A percentile compares a stretch with the other conserved stretches of the same genome.
phyloP scores from a whole-genome alignment of 2,888 invertebrate species.

The Cephus spinipes region DNA sequence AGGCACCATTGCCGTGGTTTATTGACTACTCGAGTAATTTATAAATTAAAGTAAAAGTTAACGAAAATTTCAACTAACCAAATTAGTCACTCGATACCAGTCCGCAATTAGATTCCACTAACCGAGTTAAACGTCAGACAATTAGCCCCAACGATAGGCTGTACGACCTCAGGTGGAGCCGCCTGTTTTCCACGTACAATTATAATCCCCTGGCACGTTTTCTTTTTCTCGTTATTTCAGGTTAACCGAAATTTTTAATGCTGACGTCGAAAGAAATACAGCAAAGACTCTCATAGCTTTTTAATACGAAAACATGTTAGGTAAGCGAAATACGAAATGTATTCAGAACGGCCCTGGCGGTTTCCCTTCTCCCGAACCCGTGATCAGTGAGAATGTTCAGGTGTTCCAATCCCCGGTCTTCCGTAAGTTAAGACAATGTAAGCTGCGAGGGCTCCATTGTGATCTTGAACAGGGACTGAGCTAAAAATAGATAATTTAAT shows the following conservation, averaged over 20 bases:
- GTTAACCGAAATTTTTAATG: neutral
- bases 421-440: too few species aligned
- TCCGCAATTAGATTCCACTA: constrained; percentile 55
- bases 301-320: too few species aligned
- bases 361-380: too few species aligned
- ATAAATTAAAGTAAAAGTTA: constrained; percentile 46
- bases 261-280: neutral
- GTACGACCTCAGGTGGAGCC: constrained; percentile 26
- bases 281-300: too few species aligned
- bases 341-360: too few species aligned
- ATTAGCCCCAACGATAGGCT: constrained; percentile 39
- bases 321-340: too few species aligned
- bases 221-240: neutral
- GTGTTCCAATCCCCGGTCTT: too few species aligned
- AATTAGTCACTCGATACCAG: constrained; percentile 58
- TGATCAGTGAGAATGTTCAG: too few species aligned
- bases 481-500: neutral
- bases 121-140: constrained; percentile 58
- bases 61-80: constrained; percentile 60
- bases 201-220: neutral
- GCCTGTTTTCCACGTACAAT: neutral
- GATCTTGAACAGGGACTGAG: neutral
- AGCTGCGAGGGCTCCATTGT: too few species aligned
- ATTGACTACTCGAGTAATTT: constrained; percentile 27
- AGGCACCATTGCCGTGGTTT: neutral